Evolutionary conservation across 2,113 vertebrate species (phyloP).

Genomic region (Sciurus niger): DNA sequence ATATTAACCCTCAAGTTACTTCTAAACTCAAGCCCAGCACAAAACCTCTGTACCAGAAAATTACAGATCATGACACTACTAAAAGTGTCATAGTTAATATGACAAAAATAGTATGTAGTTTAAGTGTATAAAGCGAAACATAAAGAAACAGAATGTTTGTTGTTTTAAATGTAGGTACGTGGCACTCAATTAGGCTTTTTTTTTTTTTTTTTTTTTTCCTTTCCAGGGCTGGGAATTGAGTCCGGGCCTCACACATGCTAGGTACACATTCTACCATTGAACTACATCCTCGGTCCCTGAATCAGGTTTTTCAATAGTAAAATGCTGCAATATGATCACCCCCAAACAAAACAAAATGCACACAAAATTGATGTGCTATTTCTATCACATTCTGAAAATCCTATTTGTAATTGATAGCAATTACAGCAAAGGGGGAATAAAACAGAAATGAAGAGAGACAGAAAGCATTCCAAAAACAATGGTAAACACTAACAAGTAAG

Average conservation of each 20-base stretch:
- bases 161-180: slow-evolving; percentile 52
- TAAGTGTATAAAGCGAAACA: neutral
- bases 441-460: neutral
- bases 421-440: neutral
- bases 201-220: neutral
- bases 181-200: neutral
- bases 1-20: neutral
- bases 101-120: neutral
- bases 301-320: slow-evolving; percentile 8
- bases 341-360: slow-evolving; percentile 81
- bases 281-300: neutral
- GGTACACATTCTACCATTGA: neutral
- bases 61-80: neutral
- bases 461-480: neutral
- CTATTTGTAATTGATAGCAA: slow-evolving; percentile 11
- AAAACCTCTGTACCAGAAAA: neutral
- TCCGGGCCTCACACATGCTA: neutral
- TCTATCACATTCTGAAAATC: slow-evolving; percentile 68
- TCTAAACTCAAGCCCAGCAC: slow-evolving; percentile 36
- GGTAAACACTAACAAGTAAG: neutral
- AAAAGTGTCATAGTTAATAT: slow-evolving; percentile 55
- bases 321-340: slow-evolving; percentile 69
- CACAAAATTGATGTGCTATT: slow-evolving; percentile 82
- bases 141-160: slow-evolving; percentile 3
- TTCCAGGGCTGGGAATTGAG: neutral